phyloP scores from a whole-genome alignment of 2,888 invertebrate genomes.

The Hydroisotoma schaefferi region DNA sequence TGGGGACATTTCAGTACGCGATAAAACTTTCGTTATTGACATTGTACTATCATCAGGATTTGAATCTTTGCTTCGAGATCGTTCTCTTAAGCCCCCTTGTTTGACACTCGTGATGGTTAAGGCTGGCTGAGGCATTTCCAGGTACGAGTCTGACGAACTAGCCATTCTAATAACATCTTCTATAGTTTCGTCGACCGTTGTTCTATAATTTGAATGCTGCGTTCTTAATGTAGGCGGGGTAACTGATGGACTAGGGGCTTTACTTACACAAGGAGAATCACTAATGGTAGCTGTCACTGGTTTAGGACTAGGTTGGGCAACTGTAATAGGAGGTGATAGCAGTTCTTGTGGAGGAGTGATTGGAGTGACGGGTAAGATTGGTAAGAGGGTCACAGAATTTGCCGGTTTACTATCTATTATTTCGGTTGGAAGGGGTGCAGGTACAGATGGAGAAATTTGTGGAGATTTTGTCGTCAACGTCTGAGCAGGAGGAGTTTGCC shows the following conservation, averaged over 20 bases:
- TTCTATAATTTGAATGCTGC: constrained; percentile 54
- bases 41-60: constrained; percentile 19
- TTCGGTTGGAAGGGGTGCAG: constrained; percentile 2
- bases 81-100: constrained; percentile 28
- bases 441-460: constrained; percentile 11
- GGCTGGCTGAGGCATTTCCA: constrained; percentile 17
- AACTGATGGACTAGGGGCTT: not conserved
- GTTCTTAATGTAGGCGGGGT: not conserved
- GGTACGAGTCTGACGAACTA: constrained; percentile 14
- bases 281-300: not conserved
- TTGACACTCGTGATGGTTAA: constrained; percentile 4
- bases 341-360: not conserved
- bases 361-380: not conserved
- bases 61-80: constrained; percentile 46
- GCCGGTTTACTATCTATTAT: constrained; percentile 9
- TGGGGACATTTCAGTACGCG: constrained; percentile 4
- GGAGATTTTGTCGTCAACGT: constrained; percentile 30
- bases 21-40: constrained; percentile 8
- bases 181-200: constrained; percentile 79
- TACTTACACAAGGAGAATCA: not conserved
- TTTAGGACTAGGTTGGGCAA: not conserved
- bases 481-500: constrained; percentile 32
- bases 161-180: constrained; percentile 73
- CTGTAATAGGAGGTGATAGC: not conserved
- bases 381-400: not conserved